phyloP scores from a whole-genome alignment of 2,113 vertebrate genomes.

The Loxodonta africana region DNA sequence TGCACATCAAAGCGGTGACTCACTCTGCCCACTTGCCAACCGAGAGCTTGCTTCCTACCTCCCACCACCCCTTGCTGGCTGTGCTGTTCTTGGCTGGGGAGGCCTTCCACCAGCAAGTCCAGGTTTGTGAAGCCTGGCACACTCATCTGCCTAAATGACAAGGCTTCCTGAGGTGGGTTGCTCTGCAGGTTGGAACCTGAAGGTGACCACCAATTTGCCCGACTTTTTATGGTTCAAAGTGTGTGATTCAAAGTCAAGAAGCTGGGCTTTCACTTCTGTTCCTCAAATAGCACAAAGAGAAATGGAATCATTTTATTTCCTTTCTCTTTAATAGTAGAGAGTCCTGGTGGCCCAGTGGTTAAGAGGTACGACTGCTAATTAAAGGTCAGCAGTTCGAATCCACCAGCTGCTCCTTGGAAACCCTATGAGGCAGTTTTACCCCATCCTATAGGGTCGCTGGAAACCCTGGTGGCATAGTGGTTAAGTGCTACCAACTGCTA shows the following conservation, averaged over 20 bases:
- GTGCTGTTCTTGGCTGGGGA: conserved; percentile 76
- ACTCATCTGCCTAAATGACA: not conserved
- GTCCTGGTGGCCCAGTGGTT: too few relatives aligned
- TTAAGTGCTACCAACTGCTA: too few relatives aligned
- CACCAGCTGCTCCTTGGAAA: too few relatives aligned
- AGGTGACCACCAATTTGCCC: conserved; percentile 62
- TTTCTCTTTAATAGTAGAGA: not conserved
- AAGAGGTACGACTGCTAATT: too few relatives aligned
- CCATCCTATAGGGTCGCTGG: too few relatives aligned
- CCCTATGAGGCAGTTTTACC: too few relatives aligned
- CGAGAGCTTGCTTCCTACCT: conserved; percentile 68
- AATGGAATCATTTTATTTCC: conserved; percentile 43
- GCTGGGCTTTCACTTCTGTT: not conserved
- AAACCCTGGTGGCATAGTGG: too few relatives aligned
- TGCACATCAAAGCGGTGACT: conserved; percentile 78
- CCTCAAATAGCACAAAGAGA: not conserved
- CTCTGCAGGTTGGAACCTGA: conserved; percentile 67
- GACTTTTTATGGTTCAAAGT: conserved; percentile 12
- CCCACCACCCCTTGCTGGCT: conserved; percentile 69
- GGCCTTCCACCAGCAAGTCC: conserved; percentile 77
- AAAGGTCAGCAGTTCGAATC: too few relatives aligned
- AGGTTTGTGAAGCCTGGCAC: conserved; percentile 81
- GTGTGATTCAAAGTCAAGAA: not conserved
- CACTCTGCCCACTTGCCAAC: conserved; percentile 63
- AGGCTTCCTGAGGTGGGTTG: conserved; percentile 26